Evolutionary conservation across 2,888 invertebrate species (phyloP).

Genomic region (Cenopis cana): DNA sequence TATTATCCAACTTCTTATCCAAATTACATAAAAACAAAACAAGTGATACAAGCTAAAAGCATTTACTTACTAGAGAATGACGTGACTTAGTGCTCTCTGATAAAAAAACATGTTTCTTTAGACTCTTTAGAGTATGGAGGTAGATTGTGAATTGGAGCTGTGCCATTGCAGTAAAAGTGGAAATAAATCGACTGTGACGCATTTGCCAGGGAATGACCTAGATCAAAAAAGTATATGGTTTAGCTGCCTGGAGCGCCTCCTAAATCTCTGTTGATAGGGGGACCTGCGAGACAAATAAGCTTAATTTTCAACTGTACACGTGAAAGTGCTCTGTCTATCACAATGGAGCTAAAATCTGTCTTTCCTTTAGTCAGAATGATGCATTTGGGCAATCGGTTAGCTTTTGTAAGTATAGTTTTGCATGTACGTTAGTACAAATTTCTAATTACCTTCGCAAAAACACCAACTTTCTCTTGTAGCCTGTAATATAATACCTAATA

Average conservation of each 20-base stretch:
- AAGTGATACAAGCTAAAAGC: slow-evolving; percentile 55
- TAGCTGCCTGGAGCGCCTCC: slow-evolving; percentile 52
- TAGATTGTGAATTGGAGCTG: slow-evolving; percentile 78
- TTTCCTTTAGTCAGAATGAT: slow-evolving; percentile 7
- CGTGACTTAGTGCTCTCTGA: slow-evolving; percentile 62
- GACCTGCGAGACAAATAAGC: slow-evolving; percentile 39
- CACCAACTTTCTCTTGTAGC: too few species aligned
- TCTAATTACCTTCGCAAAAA: too few species aligned
- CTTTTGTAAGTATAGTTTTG: background rate
- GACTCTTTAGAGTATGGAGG: slow-evolving; percentile 72
- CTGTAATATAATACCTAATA: too few species aligned
- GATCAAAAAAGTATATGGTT: slow-evolving; percentile 68
- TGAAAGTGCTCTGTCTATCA: slow-evolving; percentile 28
- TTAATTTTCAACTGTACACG: slow-evolving; percentile 38
- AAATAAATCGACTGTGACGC: slow-evolving; percentile 77
- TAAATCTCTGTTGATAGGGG: slow-evolving; percentile 54
- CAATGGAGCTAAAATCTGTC: slow-evolving; percentile 27
- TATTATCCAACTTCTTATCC: background rate
- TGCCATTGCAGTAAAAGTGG: slow-evolving; percentile 84
- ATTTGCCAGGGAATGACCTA: slow-evolving; percentile 75
- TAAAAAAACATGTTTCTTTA: slow-evolving; percentile 71
- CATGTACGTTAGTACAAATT: too few species aligned
- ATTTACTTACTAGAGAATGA: background rate
- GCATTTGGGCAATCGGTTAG: slow-evolving; percentile 17
- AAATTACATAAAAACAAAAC: slow-evolving; percentile 53